These are phyloP conservation scores for Carassius gibelio DNA, from an alignment of 2,113 vertebrate genomes.

Conservation along the genomic window DNA sequence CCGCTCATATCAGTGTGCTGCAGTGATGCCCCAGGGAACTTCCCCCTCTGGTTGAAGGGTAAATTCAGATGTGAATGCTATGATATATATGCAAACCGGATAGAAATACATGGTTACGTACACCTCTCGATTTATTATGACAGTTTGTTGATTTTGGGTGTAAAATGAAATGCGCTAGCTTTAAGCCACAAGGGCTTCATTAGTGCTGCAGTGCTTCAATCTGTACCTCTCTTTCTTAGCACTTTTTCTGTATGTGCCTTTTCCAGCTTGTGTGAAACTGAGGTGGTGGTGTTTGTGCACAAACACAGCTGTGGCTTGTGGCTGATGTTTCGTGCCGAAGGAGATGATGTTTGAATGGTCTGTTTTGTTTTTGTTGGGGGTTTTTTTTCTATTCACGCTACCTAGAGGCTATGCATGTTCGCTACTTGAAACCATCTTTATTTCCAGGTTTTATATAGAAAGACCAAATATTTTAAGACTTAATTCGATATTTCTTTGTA, in stretches of 20 bases:
- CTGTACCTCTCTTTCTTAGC: not conserved
- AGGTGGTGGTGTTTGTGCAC: not conserved
- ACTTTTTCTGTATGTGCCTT: constrained; percentile 1
- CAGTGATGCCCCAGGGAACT: not conserved
- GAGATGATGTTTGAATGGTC: constrained; percentile 5
- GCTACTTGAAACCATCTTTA: constrained; percentile 7
- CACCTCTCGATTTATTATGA: constrained; percentile 14
- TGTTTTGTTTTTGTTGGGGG: not conserved
- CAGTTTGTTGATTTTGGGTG: constrained; percentile 11
- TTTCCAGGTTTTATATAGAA: constrained; percentile 25
- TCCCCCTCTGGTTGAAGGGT: not conserved
- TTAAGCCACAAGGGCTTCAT: constrained; percentile 13
- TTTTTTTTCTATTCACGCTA: not conserved
- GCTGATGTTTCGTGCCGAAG: not conserved
- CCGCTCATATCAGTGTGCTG: constrained; percentile 3
- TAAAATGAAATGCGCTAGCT: constrained; percentile 25
- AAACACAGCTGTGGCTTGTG: not conserved
- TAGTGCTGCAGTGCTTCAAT: not conserved
- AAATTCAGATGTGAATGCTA: constrained; percentile 7
- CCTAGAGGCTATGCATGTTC: constrained; percentile 8
- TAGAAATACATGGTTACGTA: not conserved
- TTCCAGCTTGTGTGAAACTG: constrained; percentile 2
- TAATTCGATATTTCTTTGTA: not conserved
- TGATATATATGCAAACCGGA: constrained; percentile 9
- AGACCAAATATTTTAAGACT: constrained; percentile 13